Evolutionary conservation across 2,113 vertebrate genomes (phyloP), one percentile per base, ranked within the genome.

Genomic region (Illadopsis cleaveri): DNA sequence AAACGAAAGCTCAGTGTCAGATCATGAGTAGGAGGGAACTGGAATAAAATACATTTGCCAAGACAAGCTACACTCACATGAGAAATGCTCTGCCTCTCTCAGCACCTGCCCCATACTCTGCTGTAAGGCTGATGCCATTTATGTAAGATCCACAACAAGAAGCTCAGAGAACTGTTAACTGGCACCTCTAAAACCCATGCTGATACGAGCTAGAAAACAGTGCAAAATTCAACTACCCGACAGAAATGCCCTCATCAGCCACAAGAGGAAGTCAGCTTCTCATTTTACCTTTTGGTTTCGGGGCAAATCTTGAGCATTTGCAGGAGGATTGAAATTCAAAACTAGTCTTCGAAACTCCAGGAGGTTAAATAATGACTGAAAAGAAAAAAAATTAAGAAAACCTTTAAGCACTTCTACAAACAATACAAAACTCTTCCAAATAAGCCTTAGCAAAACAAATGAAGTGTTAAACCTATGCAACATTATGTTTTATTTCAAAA

Each of bases 311-410:
- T 99, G 99, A 94, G 98, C 98, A 93, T 98, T 98, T 95, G 98
- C 98, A 37, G 99, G 99, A 54, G 99, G 99, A n/a, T 96, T 99
- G 96, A 99, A 99, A 98, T 99, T 98, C 90, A 99, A 98, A 86
- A 99, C 99, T 94, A 99, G 98, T 97, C 99, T 99, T 98, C 99
- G 99, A 97, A 99, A 99, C 97, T 99, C 99, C 97, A 99, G 98
- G 40, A 99, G 97, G 78, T 99, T 98, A 97, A 99, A 99, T 91
- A 99, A 97, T 50, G 98, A 99, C 98, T 99, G 97, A 53, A 95
- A 92, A 71, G 33, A 87, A 96, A 97, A 44, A 45, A 86, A 92
- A 83, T 17, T 27, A 82, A 65, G 23, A 60, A 60, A 38, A 75
- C 0, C 30, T 92, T 93, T 94, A 93, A 96, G 22, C 79, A 76